These are phyloP conservation scores for Eupithecia pulchellata DNA, from an alignment of 2,888 invertebrate species.

Conservation along the genomic window DNA sequence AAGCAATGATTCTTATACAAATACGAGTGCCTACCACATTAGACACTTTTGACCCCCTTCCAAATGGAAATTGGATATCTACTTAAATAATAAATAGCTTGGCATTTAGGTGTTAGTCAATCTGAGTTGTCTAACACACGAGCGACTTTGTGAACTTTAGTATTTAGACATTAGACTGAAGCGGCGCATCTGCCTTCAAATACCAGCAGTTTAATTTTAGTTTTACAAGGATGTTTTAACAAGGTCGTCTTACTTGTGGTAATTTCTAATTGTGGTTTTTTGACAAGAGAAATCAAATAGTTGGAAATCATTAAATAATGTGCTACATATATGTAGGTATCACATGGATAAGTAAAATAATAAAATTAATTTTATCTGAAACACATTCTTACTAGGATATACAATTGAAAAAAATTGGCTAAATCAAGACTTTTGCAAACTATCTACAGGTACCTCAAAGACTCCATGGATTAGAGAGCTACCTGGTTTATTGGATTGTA, in stretches of 20 bases:
- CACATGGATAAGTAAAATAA: background rate
- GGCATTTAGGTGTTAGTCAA: constrained; percentile 33
- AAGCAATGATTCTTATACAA: constrained; percentile 1
- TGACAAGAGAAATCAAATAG: background rate
- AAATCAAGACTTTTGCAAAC: no score
- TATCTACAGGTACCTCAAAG: no score
- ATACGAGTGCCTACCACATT: background rate
- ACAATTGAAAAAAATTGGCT: no score
- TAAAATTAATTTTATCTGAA: background rate
- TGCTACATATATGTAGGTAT: no score
- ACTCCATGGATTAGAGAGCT: no score
- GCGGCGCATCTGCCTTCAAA: background rate
- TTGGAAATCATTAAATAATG: background rate
- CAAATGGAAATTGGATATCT: constrained; percentile 20
- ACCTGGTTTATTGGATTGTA: no score
- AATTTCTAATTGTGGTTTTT: no score
- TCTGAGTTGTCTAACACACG: constrained; percentile 13
- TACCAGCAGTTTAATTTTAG: background rate
- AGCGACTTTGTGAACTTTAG: constrained; percentile 26
- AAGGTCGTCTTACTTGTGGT: no score
- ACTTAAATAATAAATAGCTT: constrained; percentile 30
- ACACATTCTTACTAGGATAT: no score
- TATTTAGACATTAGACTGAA: constrained; percentile 3
- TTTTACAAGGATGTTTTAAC: background rate
- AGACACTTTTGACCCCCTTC: constrained; percentile 4